A percentile compares a stretch with the other conserved stretches of the same genome.
These are phyloP conservation scores for Mionectes macconnelli DNA, from an alignment of 2,113 vertebrate genomes.

Conservation along the genomic window DNA sequence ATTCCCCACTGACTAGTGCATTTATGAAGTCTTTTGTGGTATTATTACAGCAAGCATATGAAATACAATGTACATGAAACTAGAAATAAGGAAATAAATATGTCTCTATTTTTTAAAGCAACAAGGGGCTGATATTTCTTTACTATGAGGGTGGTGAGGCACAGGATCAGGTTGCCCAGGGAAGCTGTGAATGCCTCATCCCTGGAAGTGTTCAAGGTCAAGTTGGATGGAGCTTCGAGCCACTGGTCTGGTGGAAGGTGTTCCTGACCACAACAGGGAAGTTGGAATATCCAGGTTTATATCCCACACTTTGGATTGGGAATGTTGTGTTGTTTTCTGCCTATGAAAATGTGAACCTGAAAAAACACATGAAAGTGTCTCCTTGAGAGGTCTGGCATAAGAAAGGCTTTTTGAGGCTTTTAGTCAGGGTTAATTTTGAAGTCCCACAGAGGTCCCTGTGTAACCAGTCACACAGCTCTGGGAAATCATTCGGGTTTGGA, in stretches of 20 bases:
- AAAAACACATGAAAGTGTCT: neutral
- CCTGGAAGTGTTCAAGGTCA: neutral
- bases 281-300: neutral
- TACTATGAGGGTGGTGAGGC: neutral
- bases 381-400: neutral
- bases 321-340: neutral
- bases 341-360: neutral
- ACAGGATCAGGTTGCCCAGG: neutral
- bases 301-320: neutral
- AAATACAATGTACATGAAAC: slow-evolving; percentile 29
- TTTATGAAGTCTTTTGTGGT: slow-evolving; percentile 45
- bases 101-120: neutral
- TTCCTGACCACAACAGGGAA: neutral
- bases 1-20: slow-evolving; percentile 47
- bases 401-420: neutral
- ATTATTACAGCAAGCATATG: slow-evolving; percentile 28
- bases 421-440: neutral
- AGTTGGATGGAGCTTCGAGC: neutral
- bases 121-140: neutral
- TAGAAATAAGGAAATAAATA: slow-evolving; percentile 34
- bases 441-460: neutral
- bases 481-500: neutral
- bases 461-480: neutral
- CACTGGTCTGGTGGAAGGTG: neutral
- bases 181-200: neutral